Percentiles rank a stretch among this genome's conserved stretches.
phyloP scores from a whole-genome alignment of 2,797 vertebrate genomes.

The Manis pentadactyla region DNA sequence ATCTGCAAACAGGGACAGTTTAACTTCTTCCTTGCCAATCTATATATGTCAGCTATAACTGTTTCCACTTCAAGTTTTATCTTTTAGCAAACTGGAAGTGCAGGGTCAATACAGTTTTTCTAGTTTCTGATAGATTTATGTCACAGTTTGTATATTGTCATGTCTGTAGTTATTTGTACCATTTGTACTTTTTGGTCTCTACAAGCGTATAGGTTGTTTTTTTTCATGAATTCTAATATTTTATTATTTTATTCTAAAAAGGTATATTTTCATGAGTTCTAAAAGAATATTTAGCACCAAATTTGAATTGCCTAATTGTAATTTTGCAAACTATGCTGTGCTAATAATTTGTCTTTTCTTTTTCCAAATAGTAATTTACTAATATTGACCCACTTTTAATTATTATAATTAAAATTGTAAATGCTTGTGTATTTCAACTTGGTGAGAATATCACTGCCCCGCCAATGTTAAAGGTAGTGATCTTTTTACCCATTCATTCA shows the following conservation, averaged over 20 bases:
- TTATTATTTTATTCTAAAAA: not conserved
- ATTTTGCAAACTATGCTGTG: not conserved
- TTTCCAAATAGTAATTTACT: not conserved
- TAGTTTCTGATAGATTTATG: not conserved
- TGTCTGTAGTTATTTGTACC: not conserved
- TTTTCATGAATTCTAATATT: not conserved
- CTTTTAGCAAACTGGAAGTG: not conserved
- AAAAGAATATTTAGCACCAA: not conserved
- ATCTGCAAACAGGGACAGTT: too few species aligned
- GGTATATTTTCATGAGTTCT: too few species aligned
- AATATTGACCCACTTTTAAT: slow-evolving; percentile 26
- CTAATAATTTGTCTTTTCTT: not conserved
- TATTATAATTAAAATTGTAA: not conserved
- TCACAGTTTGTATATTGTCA: not conserved
- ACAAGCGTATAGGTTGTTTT: not conserved
- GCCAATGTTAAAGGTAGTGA: not conserved
- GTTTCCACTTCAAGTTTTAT: not conserved
- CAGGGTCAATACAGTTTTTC: not conserved
- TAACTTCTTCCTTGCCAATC: too few species aligned
- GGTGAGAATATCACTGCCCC: not conserved
- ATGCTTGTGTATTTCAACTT: not conserved
- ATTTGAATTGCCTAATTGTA: not conserved
- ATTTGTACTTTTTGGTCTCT: not conserved
- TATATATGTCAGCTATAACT: not conserved
- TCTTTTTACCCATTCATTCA: not conserved